Percentiles rank a stretch among this genome's conserved stretches.
phyloP scores from a whole-genome alignment of 2,797 vertebrate genomes.

The Enteromius radiatus region DNA sequence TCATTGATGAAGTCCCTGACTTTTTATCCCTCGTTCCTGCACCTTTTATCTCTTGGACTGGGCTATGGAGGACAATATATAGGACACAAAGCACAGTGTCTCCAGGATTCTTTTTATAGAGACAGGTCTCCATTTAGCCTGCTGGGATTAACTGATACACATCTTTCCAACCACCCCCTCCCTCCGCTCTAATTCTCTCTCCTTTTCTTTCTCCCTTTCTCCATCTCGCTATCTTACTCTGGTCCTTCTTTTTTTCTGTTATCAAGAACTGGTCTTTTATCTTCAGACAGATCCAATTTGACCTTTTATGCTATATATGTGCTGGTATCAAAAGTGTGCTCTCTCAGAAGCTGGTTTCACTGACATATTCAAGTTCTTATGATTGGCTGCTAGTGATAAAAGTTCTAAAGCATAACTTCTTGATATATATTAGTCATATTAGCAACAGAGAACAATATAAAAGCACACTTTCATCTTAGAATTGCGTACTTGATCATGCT shows the following conservation, averaged over 20 bases:
- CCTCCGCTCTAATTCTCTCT: slow-evolving; percentile 61
- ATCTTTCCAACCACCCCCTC: slow-evolving; percentile 68
- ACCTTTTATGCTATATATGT: slow-evolving; percentile 76
- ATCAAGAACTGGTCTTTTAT: slow-evolving; percentile 72
- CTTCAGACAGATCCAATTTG: slow-evolving; percentile 71
- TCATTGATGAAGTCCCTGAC: not conserved
- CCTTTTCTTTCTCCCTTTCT: slow-evolving; percentile 14
- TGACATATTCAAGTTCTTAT: slow-evolving; percentile 5
- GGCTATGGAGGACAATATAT: slow-evolving; percentile 56
- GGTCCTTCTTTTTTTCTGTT: slow-evolving; percentile 51
- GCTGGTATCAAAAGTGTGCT: slow-evolving; percentile 48
- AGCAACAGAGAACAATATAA: not conserved
- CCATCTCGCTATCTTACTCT: slow-evolving; percentile 17
- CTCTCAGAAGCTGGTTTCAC: not conserved
- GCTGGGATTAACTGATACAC: slow-evolving; percentile 67
- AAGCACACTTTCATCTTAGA: not conserved
- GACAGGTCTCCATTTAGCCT: slow-evolving; percentile 69
- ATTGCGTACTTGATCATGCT: not conserved
- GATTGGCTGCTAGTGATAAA: not conserved
- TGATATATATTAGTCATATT: not conserved
- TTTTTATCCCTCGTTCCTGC: not conserved
- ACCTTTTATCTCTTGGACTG: slow-evolving; percentile 27
- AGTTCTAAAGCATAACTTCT: not conserved
- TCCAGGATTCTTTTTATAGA: slow-evolving; percentile 70
- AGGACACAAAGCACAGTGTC: slow-evolving; percentile 65